Base-by-base conservation (phyloP, 2,888 invertebrate genomes). In the Halictus ligatus region DNA sequence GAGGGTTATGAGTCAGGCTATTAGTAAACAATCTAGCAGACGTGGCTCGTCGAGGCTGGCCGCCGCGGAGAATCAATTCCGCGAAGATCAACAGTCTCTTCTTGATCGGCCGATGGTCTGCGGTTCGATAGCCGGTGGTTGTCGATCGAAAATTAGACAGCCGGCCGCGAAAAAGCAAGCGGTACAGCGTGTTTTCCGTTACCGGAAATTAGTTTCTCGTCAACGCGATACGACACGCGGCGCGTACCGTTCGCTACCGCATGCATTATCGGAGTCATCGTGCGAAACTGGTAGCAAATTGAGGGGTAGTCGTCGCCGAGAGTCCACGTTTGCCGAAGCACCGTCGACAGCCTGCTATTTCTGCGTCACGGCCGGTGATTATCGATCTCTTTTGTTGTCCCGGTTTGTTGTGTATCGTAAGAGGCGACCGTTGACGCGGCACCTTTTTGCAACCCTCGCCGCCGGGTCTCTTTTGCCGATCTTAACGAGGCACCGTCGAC, bases 371-470 rank as follows among this genome's bases (percentile, higher is more conserved):
- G 43, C 60, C 72, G 77, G 60, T 75, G 87, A 85, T 80, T 83
- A 60, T 76, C 81, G 74, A 89, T 79, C 78, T 64, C 78, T 87
- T 85, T 89, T 87, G 87, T 81, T 67, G 84, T 84, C 75, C 77
- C 71, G 60, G 64, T 77, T 75, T 72, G n/a, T n/a, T n/a, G n/a
- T n/a, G 46, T 73, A 80, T 78, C 64, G 58, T 29, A 18, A 50
- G 64, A 83, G 40, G 58, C 43, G n/a, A 48, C 73, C 73, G 74
- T 77, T 58, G 78, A 78, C 73, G 67, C 58, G 40, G 64, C 81
- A 64, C 60, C 81, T 82, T 78, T 80, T 60, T 50, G n/a, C n/a
- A n/a, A 35, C 25, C 69, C 21, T 21, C 15, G 64, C 64, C 29
- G 29, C 35, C 35, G 35, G 35, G 35, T 2, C 21, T 54, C 54